phyloP scores from a whole-genome alignment of 2,797 vertebrate genomes.

The Clarias laeviceps region DNA sequence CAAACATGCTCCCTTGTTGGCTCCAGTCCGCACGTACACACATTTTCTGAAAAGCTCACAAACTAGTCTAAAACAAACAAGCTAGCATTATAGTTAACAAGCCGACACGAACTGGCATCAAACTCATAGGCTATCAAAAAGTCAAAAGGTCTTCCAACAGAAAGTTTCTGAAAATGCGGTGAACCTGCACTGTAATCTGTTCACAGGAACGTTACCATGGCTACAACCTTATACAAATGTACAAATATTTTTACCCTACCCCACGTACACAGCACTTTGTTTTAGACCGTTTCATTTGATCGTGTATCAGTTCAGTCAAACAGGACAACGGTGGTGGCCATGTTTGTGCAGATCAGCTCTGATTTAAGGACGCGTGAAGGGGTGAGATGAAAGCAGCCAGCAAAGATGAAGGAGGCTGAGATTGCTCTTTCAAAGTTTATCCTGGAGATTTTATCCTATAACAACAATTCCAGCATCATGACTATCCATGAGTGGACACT shows the following conservation, averaged over 20 bases:
- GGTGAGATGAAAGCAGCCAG: not conserved
- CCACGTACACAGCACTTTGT: not conserved
- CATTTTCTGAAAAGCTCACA: not conserved
- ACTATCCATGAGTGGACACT: not conserved
- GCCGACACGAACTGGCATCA: not conserved
- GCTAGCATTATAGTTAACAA: not conserved
- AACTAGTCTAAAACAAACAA: not conserved
- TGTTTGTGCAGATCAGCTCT: conserved; percentile 1
- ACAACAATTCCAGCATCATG: not conserved
- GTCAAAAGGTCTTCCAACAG: not conserved
- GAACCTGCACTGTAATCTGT: not conserved
- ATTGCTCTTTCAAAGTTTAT: not conserved
- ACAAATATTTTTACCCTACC: not conserved
- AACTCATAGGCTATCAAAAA: not conserved
- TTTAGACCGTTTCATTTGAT: not conserved
- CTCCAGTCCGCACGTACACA: not conserved
- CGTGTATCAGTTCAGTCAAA: not conserved
- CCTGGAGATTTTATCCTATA: conserved; percentile 6
- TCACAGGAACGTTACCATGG: not conserved
- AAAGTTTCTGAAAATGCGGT: not conserved
- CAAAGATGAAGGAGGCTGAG: not conserved
- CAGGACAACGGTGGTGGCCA: not conserved
- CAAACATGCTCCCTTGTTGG: not conserved
- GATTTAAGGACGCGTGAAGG: not conserved
- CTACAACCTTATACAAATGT: not conserved